Conservation (phyloP, 2,113 vertebrate species). For the Benitochromis conjunctus region DNA sequence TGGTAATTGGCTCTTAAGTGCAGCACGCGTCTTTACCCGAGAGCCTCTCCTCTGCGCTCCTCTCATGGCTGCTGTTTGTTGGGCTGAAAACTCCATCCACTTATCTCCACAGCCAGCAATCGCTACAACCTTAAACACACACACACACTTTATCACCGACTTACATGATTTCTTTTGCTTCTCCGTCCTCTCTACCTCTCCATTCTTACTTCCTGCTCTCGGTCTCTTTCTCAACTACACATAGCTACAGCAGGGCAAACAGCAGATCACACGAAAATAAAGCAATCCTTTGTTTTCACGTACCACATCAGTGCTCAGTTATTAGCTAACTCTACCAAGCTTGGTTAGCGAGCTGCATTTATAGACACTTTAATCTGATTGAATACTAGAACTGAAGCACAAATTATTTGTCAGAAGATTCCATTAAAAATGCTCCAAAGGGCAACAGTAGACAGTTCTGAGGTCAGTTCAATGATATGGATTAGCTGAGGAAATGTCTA, state of each 20-base stretch:
- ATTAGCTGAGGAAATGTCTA: neutral
- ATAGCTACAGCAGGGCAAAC: neutral
- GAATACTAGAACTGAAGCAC: neutral
- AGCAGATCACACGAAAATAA: neutral
- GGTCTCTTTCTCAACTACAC: neutral
- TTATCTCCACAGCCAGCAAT: slow-evolving; percentile 57
- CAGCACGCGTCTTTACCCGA: slow-evolving; percentile 63
- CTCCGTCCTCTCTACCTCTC: neutral
- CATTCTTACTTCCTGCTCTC: neutral
- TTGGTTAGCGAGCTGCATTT: neutral
- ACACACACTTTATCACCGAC: slow-evolving; percentile 34
- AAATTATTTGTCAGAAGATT: neutral
- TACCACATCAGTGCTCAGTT: neutral
- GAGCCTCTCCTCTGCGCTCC: slow-evolving; percentile 46
- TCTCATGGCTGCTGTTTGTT: slow-evolving; percentile 57
- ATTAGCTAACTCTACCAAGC: neutral
- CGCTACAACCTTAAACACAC: slow-evolving; percentile 60
- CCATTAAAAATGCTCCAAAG: neutral
- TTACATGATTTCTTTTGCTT: slow-evolving; percentile 23
- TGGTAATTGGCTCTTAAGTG: slow-evolving; percentile 76
- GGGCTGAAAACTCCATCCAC: slow-evolving; percentile 57
- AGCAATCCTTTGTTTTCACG: neutral
- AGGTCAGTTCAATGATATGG: neutral
- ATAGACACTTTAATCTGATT: neutral
- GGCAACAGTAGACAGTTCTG: neutral